Evolutionary conservation across 2,113 vertebrate genomes (phyloP).

Genomic region (Fukomys damarensis): DNA sequence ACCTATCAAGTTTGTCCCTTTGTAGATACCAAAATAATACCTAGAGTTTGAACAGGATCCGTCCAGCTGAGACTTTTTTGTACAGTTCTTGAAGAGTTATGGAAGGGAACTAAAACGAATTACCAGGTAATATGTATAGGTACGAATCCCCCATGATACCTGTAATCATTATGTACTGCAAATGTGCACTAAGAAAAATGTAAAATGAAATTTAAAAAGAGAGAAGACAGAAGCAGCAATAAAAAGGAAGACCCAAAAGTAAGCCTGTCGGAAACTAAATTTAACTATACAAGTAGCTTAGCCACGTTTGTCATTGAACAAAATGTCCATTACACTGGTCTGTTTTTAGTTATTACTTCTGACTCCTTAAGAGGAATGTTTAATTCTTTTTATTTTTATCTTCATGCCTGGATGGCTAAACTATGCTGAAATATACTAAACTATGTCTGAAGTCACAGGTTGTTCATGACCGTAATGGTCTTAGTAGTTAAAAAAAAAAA

Average conservation of each 20-base stretch:
- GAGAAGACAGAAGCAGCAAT: neutral
- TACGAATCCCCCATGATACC: neutral
- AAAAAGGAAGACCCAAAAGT: neutral
- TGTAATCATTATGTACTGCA: neutral
- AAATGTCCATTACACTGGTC: neutral
- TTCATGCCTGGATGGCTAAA: neutral
- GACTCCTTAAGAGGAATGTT: neutral
- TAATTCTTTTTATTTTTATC: neutral
- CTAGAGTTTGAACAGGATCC: neutral
- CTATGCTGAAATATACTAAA: neutral
- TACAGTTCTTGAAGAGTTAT: neutral
- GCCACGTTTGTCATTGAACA: neutral
- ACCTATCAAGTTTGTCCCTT: neutral
- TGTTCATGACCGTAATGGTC: neutral
- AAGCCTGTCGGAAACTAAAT: neutral
- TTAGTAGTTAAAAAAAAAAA: neutral
- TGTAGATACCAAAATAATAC: neutral
- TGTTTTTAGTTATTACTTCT: neutral
- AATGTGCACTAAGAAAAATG: neutral
- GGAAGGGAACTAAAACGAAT: neutral
- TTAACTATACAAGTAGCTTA: neutral
- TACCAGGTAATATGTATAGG: neutral
- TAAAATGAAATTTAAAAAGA: neutral
- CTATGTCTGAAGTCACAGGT: neutral
- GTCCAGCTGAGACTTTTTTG: neutral